Base-by-base conservation (phyloP, 2,113 vertebrate genomes). In the Hippocampus abdominalis region DNA sequence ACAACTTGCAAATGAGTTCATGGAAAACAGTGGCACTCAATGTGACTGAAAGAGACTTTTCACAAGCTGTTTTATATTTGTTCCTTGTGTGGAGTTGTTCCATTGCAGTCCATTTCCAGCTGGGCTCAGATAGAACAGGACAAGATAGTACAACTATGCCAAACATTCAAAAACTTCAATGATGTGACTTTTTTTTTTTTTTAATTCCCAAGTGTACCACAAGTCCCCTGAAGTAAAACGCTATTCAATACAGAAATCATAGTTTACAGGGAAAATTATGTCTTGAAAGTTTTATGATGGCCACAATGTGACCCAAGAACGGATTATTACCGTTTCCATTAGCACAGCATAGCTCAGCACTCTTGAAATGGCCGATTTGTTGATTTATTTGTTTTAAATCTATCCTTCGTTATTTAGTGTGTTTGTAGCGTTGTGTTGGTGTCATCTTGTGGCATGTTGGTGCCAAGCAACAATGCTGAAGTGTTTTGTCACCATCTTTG, bases 1-100 rank as follows among this genome's bases (percentile, higher is more conserved):
- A 54, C 53, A 11, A 8, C n/a, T 25, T 23, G 54, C 10, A 56
- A 56, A 56, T 25, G 9, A 9, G n/a, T 8, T 25, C 49, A n/a
- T 21, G 49, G 8, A 53, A 53, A 20, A 53, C 49, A 21, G 8
- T n/a, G 9, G 20, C 9, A 20, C 7, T n/a, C 7, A 8, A n/a
- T 53, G 6, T 53, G 6, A 53, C 49, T 15, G 8, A 12, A 23
- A 56, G 20, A 25, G 54, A 53, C 49, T n/a, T 53, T 53, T 21
- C 2, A n/a, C 8, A 23, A 23, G 51, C 9, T 11, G 2, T 54
- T 54, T 54, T 8, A 18, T 23, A 23, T 23, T 23, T 10, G 8
- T 1, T 54, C 21, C 51, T 23, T 54, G 21, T 10, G 21, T 54
- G 51, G 4, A 27, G n/a, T 57, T 76, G 53, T 72, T 69, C 63